Base-by-base conservation (phyloP, 2,888 invertebrate species). In the Eupithecia inturbata region DNA sequence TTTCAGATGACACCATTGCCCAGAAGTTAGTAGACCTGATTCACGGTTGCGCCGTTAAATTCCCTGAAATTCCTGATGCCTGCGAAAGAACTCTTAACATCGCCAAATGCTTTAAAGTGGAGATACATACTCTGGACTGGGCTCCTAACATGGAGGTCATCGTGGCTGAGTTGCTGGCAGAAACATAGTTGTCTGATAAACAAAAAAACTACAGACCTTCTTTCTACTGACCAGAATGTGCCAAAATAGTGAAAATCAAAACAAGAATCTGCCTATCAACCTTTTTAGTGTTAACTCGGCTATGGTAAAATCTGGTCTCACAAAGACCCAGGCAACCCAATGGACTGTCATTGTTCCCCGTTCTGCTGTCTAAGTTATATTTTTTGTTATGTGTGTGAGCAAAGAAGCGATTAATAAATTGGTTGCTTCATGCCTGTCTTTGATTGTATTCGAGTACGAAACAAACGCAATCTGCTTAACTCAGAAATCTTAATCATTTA, bases 101-200 rank as follows among this genome's bases (percentile, higher is more conserved):
- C 16, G 85, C 85, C 70, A 87, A 82, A 68, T 91, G 91, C 80
- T 91, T 91, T 84, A 89, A 90, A 74, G 78, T 72, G 0, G 88
- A 87, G 77, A 86, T 91, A 39, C 89, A 91, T 76, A 87, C 90
- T 74, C 83, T 89, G 12, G 82, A 89, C 76, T 90, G 91, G 90
- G 88, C 89, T 3, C 91, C 91, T 0, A 77, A 77, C 71, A 78
- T 87, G 81, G 89, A 90, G 0, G 74, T 91, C 0, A 70, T 87
- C 0, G 68, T 88, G 0, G 91, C 82, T 12, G 90, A 90, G 45
- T 73, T 90, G 0, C 68, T 91, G 26, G 84, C 89, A 67, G 89
- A 89, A 80, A 75, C 82, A 0, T 89, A 83, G 26, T 60, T 28
- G 7, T 31, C 62, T 9, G 53, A 71, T n/a, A 14, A 31, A 39